Conservation (phyloP, 2,797 vertebrate genomes). For the Poecilia gillii region DNA sequence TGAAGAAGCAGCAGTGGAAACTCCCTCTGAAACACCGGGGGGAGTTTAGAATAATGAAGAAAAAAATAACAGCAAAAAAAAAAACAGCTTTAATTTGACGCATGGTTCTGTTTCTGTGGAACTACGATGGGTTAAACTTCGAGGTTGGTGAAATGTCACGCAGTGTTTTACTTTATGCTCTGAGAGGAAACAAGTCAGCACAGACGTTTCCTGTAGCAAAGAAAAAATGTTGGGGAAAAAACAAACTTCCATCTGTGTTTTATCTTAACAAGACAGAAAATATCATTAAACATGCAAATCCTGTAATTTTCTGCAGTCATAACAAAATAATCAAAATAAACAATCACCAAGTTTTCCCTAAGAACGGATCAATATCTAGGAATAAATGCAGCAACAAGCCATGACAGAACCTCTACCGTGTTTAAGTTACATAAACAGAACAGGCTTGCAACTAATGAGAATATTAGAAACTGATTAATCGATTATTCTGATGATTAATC, state of each 20-base stretch:
- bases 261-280: not conserved
- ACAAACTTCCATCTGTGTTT: not conserved
- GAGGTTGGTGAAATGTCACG: not conserved
- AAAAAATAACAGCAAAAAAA: not conserved
- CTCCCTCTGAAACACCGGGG: not conserved
- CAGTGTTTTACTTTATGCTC: not conserved
- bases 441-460: no score
- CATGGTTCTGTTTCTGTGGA: not conserved
- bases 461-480: no score
- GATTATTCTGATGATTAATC: no score
- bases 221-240: not conserved
- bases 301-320: not conserved
- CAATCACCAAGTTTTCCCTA: not conserved
- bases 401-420: not conserved
- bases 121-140: not conserved
- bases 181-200: not conserved
- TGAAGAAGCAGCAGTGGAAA: conserved; percentile 2
- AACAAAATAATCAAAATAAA: no score
- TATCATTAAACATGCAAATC: not conserved
- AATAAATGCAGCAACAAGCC: not conserved
- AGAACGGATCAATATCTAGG: not conserved
- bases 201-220: not conserved
- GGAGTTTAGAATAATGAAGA: not conserved
- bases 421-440: not conserved
- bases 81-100: not conserved